A percentile compares a stretch with the other conserved stretches of the same genome.
phyloP scores from a whole-genome alignment of 2,888 invertebrate species.

The Bugula neritina region DNA sequence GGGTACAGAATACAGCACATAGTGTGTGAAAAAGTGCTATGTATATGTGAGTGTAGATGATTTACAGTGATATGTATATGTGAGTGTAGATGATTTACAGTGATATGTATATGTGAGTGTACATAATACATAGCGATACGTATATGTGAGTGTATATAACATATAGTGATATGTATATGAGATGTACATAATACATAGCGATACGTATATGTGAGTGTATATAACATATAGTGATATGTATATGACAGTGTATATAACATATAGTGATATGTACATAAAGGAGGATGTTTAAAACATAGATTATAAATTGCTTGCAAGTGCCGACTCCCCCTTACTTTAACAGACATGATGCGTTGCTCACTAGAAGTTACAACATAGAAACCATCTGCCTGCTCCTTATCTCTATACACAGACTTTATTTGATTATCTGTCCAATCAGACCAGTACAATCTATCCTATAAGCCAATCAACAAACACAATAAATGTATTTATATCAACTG shows the following conservation, averaged over 20 bases:
- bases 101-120: neutral
- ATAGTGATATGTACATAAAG: neutral
- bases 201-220: neutral
- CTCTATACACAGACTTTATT: conserved; percentile 17
- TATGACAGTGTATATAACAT: neutral
- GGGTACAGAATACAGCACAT: neutral
- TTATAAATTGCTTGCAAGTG: too few species aligned
- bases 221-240: neutral
- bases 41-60: neutral
- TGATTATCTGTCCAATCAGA: conserved; percentile 67
- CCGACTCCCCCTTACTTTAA: conserved; percentile 16
- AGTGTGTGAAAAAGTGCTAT: too few species aligned
- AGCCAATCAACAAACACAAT: neutral
- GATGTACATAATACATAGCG: neutral
- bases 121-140: neutral
- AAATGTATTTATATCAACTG: too few species aligned
- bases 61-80: neutral
- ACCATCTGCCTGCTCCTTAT: conserved; percentile 52
- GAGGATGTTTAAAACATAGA: too few species aligned
- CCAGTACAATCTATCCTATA: conserved; percentile 72
- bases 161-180: neutral
- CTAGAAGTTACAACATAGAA: neutral
- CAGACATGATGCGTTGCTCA: neutral
- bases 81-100: neutral
- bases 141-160: neutral